Evolutionary conservation across 2,113 vertebrate species (phyloP).

Genomic region (Percina caprodes): DNA sequence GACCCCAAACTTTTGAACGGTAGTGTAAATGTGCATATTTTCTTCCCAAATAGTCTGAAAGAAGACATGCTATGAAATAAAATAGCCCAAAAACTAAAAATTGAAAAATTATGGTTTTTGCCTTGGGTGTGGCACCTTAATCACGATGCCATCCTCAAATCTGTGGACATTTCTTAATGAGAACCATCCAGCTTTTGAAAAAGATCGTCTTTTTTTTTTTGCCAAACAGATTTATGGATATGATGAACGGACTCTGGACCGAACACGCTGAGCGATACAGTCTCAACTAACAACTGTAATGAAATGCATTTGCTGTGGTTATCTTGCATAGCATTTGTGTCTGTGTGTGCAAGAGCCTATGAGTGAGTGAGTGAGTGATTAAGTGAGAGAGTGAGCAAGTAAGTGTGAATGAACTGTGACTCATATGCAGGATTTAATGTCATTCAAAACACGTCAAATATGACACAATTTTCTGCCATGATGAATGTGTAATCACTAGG

Average conservation of each 20-base stretch:
- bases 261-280: conserved; percentile 32
- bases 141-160: background rate
- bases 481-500: conserved; percentile 31
- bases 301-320: conserved; percentile 18
- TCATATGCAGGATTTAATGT: too few relatives aligned
- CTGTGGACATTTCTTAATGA: conserved; percentile 11
- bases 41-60: too few relatives aligned
- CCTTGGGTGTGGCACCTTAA: background rate
- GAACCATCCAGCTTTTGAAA: conserved; percentile 38
- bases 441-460: conserved; percentile 24
- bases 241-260: conserved; percentile 34
- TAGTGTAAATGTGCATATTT: too few relatives aligned
- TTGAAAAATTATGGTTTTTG: too few relatives aligned
- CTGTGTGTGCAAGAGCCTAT: background rate
- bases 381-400: background rate
- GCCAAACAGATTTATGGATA: conserved; percentile 53
- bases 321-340: conserved; percentile 32
- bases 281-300: conserved; percentile 25
- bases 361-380: background rate
- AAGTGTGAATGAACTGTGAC: conserved; percentile 11
- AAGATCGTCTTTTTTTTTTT: conserved; percentile 27
- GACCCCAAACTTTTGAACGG: too few relatives aligned
- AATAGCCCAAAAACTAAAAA: too few relatives aligned
- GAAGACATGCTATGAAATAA: too few relatives aligned
- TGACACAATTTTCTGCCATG: conserved; percentile 6